These are phyloP conservation scores for Xenopus petersii DNA, from an alignment of 2,797 vertebrate species.

Conservation along the genomic window DNA sequence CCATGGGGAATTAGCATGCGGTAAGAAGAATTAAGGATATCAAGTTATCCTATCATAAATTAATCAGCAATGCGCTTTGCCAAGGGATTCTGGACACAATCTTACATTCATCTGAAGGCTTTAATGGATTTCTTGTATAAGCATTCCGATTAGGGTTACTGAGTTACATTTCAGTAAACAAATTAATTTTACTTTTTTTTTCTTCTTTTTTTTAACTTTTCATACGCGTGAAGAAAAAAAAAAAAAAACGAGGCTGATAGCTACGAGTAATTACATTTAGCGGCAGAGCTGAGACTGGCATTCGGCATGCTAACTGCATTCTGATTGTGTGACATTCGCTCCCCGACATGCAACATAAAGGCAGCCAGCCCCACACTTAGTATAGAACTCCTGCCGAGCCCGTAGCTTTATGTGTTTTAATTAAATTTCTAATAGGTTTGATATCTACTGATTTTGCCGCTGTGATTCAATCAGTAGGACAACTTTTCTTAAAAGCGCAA, in stretches of 20 bases:
- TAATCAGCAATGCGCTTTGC: constrained; percentile 9
- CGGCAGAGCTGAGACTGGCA: not conserved
- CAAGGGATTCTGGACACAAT: constrained; percentile 15
- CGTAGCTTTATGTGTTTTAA: not conserved
- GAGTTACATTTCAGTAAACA: constrained; percentile 24
- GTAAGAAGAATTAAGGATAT: constrained; percentile 14
- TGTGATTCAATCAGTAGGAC: no score
- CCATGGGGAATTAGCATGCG: constrained; percentile 9
- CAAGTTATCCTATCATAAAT: constrained; percentile 22
- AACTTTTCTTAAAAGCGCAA: no score
- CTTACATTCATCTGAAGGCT: constrained; percentile 18
- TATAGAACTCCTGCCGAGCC: not conserved
- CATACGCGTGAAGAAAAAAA: constrained; percentile 7
- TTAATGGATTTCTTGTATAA: constrained; percentile 15
- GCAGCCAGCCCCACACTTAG: not conserved
- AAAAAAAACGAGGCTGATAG: not conserved
- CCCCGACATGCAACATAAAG: not conserved
- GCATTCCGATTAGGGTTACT: not conserved
- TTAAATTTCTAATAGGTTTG: not conserved
- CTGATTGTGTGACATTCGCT: not conserved
- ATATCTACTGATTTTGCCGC: no score
- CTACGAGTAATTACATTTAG: not conserved
- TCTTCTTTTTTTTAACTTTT: not conserved
- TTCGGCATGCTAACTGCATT: not conserved
- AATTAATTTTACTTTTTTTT: constrained; percentile 14